Conservation (phyloP, 2,797 vertebrate genomes). For the Botia kubotai region DNA sequence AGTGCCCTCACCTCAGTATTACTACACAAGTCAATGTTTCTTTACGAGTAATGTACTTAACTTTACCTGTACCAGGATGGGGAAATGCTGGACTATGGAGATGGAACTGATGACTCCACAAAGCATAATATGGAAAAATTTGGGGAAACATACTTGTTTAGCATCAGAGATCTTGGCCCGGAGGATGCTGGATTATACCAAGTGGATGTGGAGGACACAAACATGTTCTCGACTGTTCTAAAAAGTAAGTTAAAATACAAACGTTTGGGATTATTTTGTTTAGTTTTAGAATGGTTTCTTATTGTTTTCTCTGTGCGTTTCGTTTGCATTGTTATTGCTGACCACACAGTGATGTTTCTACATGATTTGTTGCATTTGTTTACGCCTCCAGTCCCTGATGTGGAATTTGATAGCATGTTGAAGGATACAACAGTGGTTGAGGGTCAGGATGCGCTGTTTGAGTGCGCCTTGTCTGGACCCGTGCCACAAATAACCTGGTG, state of each 20-base stretch:
- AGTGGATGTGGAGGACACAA: slow-evolving; percentile 84
- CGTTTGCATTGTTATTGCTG: no score
- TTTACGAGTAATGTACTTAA: slow-evolving; percentile 18
- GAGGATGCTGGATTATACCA: slow-evolving; percentile 91
- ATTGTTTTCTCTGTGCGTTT: neutral
- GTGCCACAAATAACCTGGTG: slow-evolving; percentile 81
- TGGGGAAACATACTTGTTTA: slow-evolving; percentile 82
- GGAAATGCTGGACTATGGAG: slow-evolving; percentile 62
- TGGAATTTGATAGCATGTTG: slow-evolving; percentile 75
- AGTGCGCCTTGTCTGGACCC: slow-evolving; percentile 79
- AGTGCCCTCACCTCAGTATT: slow-evolving; percentile 37
- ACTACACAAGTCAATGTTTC: neutral
- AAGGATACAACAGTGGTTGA: slow-evolving; percentile 74
- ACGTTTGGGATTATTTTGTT: neutral
- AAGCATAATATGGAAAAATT: slow-evolving; percentile 78
- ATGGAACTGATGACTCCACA: slow-evolving; percentile 68
- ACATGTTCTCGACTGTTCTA: slow-evolving; percentile 84
- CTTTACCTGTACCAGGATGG: slow-evolving; percentile 69
- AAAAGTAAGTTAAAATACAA: slow-evolving; percentile 66
- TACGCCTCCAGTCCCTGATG: slow-evolving; percentile 69
- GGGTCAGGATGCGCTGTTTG: slow-evolving; percentile 77
- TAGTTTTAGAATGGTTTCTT: neutral
- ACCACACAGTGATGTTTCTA: no score
- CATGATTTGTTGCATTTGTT: neutral
- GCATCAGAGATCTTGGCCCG: slow-evolving; percentile 77